Conservation (phyloP, 2,888 invertebrate genomes). For the Drosophila antonietae region DNA sequence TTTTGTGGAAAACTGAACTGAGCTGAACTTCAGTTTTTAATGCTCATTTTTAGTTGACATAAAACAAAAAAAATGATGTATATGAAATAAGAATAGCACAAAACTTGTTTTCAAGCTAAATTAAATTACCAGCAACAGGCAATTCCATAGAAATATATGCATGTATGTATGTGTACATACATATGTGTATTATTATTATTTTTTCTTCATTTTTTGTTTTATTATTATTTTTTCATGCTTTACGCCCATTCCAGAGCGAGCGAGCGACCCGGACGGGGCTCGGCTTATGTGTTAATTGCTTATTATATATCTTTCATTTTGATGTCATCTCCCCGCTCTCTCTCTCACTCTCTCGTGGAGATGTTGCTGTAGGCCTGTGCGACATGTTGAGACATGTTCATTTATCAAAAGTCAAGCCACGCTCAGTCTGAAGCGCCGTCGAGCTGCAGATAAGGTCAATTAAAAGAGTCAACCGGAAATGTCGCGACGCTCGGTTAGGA, state of each 20-base stretch:
- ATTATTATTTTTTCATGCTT: conserved; percentile 52
- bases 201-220: conserved; percentile 25
- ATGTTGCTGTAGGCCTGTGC: conserved; percentile 1
- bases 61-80: conserved; percentile 4
- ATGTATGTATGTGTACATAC: conserved; percentile 1
- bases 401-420: conserved; percentile 78
- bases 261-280: conserved; percentile 27
- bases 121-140: conserved; percentile 72
- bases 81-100: conserved; percentile 16
- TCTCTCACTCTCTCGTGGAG: conserved; percentile 26
- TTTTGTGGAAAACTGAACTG: conserved; percentile 29
- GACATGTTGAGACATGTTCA: conserved; percentile 66
- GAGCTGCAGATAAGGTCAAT: conserved; percentile 81
- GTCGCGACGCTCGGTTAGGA: conserved; percentile 75
- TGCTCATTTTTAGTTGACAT: conserved; percentile 60
- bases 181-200: conserved; percentile 26
- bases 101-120: conserved; percentile 76
- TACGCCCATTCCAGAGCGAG: conserved; percentile 62
- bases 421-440: conserved; percentile 58
- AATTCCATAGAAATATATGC: conserved; percentile 65
- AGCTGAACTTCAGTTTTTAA: conserved; percentile 48
- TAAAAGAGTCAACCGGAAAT: conserved; percentile 83
- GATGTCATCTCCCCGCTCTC: conserved; percentile 45
- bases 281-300: conserved; percentile 74
- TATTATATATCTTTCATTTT: conserved; percentile 77